phyloP scores from a whole-genome alignment of 2,888 invertebrate genomes.

The Oscheius sp. region DNA sequence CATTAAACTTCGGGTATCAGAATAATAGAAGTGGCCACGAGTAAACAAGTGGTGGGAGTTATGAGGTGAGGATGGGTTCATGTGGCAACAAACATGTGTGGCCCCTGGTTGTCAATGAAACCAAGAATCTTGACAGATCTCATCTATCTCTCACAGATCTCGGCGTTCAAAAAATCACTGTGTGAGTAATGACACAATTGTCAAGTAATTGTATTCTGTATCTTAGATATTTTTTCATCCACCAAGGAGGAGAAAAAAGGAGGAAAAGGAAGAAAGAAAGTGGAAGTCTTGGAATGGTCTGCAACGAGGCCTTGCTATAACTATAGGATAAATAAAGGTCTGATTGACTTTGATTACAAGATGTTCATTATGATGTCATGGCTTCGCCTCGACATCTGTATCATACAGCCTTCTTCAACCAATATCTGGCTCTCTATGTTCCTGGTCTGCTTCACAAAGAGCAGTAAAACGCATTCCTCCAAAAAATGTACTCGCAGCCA shows the following conservation, averaged over 20 bases:
- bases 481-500: too few species aligned
- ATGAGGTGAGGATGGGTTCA: not conserved
- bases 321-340: not conserved
- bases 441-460: not conserved
- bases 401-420: not conserved
- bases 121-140: too few species aligned
- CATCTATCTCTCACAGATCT: too few species aligned
- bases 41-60: not conserved
- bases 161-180: too few species aligned
- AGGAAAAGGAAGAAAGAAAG: too few species aligned
- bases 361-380: slow-evolving; percentile 7
- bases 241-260: too few species aligned
- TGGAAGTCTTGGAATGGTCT: too few species aligned
- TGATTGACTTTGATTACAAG: slow-evolving; percentile 11
- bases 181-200: too few species aligned
- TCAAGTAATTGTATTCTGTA: too few species aligned
- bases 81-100: not conserved
- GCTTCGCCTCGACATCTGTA: not conserved
- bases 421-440: not conserved
- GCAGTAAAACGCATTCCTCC: not conserved
- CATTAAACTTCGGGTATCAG: not conserved
- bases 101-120: too few species aligned
- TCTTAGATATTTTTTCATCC: too few species aligned
- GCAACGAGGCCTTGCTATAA: not conserved
- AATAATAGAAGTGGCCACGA: not conserved